phyloP scores from a whole-genome alignment of 1,140 invertebrate species.

The Drosophila sproati region DNA sequence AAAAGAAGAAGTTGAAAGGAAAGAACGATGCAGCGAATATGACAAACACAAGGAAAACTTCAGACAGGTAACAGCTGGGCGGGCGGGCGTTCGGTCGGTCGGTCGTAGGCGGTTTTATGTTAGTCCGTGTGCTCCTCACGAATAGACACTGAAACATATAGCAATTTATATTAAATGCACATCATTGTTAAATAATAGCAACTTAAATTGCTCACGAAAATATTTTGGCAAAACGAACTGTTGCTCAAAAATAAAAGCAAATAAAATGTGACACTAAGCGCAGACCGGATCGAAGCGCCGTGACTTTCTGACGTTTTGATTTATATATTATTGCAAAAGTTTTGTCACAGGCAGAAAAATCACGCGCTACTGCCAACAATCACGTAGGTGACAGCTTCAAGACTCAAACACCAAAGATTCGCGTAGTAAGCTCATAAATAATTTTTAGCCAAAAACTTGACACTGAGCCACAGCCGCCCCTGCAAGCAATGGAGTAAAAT shows the following conservation, averaged over 20 bases:
- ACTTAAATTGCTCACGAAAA: constrained; percentile 74
- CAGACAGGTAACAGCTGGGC: constrained; percentile 78
- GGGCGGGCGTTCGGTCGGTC: constrained; percentile 3
- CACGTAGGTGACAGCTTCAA: constrained; percentile 60
- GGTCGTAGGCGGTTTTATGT: constrained; percentile 27
- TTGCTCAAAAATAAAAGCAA: constrained; percentile 43
- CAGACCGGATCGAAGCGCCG: constrained; percentile 32
- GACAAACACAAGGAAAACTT: constrained; percentile 32
- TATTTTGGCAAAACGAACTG: constrained; percentile 44
- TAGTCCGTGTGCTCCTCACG: constrained; percentile 30
- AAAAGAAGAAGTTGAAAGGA: constrained; percentile 42
- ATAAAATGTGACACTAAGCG: constrained; percentile 35
- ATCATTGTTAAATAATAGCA: constrained; percentile 64
- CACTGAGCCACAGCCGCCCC: constrained; percentile 24
- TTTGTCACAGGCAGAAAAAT: constrained; percentile 64
- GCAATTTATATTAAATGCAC: constrained; percentile 70
- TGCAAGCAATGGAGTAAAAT: constrained; percentile 61
- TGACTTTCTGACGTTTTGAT: constrained; percentile 83
- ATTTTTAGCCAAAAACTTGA: constrained; percentile 64
- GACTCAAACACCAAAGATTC: constrained; percentile 14
- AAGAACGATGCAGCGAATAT: constrained; percentile 25
- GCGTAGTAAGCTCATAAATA: constrained; percentile 66
- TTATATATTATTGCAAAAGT: constrained; percentile 84
- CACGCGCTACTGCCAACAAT: constrained; percentile 59
- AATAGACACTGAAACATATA: constrained; percentile 18